These are phyloP conservation scores for Solea solea DNA, from an alignment of 2,113 vertebrate species.

Conservation along the genomic window DNA sequence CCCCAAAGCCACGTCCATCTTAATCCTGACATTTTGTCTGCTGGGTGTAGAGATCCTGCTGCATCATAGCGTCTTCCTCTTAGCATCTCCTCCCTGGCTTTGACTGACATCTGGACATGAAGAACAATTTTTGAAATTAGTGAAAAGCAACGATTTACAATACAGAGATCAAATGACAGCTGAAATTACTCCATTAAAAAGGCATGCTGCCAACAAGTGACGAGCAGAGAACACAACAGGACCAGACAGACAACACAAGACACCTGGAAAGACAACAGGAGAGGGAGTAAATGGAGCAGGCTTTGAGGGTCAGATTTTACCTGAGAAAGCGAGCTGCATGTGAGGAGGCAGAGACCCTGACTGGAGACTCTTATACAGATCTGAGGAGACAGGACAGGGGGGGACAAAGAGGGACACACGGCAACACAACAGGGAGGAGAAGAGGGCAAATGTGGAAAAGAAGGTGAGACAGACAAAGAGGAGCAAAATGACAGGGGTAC, in stretches of 20 bases:
- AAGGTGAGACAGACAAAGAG: not conserved
- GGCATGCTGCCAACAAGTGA: slow-evolving; percentile 58
- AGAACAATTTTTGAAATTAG: slow-evolving; percentile 20
- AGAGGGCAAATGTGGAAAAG: not conserved
- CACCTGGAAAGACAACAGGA: not conserved
- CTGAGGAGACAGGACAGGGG: slow-evolving; percentile 83
- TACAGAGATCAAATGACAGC: not conserved
- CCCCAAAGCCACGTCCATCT: slow-evolving; percentile 5
- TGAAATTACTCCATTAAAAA: slow-evolving; percentile 12
- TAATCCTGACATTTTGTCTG: not conserved
- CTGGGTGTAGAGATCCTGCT: slow-evolving; percentile 8
- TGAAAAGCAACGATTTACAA: not conserved
- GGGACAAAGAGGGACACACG: slow-evolving; percentile 14
- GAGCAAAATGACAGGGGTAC: not conserved
- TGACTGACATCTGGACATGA: slow-evolving; percentile 79
- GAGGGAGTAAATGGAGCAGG: slow-evolving; percentile 33
- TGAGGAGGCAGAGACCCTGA: slow-evolving; percentile 96
- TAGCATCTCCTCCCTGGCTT: slow-evolving; percentile 78
- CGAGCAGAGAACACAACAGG: slow-evolving; percentile 43
- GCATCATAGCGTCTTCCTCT: slow-evolving; percentile 82
- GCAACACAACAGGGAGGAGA: slow-evolving; percentile 3
- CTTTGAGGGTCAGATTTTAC: slow-evolving; percentile 81
- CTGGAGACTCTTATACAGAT: slow-evolving; percentile 99
- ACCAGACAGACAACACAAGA: slow-evolving; percentile 49
- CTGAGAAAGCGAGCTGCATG: slow-evolving; percentile 95